Evolutionary conservation across 1,140 invertebrate species (phyloP), one percentile per base, ranked within the genome.

Genomic region (Drosophila chauvacae): DNA sequence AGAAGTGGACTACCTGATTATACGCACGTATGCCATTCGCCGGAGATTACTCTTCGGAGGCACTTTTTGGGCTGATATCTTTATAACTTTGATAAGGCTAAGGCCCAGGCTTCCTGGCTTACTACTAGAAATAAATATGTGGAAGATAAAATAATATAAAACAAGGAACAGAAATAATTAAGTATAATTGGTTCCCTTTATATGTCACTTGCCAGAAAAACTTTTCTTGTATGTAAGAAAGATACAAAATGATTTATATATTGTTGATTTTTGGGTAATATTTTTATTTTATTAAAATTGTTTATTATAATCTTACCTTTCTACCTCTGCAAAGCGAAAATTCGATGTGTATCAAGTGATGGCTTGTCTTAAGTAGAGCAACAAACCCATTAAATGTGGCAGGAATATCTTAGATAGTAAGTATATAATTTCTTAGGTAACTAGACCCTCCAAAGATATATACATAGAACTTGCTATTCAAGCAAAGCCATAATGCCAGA

Each of bases 11-110:
- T 16, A 57, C 18, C 50, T 64, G 70, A 64, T 75, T 50, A 63
- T 50, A 39, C 18, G n/a, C 72, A 75, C 51, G 60, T 74, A 53
- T 39, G 41, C 50, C 50, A 48, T 75, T 74, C 35, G 33, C 14
- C 20, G 14, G 16, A 51, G 50, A 73, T 28, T 51, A n/a, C 23
- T 61, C 28, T 33, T 35, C 37, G 51, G 18, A 23, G 18, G 18
- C 16, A 35, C 23, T 47, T 14, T 11, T 6, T 13, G 1, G 11
- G 7, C 23, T 45, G 39, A 20, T 45, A 26, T 35, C 63, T 45
- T 37, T 63, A 63, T 37, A 4, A 10, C 26, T 30, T 28, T 39
- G 44, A 65, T 68, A 23, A 23, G 23, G 23, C 23, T 23, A 41
- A 65, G 16, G 13, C 3, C 2, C 2, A 4, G 11, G 13, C 20